phyloP scores from a whole-genome alignment of 2,113 vertebrate genomes.

The Pachycephala philippinensis region DNA sequence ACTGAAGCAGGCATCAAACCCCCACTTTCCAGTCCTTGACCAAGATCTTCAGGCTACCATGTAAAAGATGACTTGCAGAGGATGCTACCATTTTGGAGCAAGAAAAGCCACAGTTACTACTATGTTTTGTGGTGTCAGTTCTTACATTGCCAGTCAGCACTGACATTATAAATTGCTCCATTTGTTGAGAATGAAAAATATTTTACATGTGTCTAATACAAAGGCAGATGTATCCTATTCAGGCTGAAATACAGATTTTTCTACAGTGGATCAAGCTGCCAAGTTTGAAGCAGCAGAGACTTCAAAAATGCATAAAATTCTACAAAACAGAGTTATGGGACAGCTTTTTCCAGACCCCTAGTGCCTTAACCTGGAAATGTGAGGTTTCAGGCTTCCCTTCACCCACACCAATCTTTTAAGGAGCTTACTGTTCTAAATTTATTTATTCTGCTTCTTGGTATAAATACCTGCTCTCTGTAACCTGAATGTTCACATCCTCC shows the following conservation, averaged over 20 bases:
- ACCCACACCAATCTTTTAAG: background rate
- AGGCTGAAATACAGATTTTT: background rate
- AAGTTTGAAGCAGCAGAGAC: background rate
- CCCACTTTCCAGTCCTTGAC: background rate
- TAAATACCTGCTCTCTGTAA: background rate
- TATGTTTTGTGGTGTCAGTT: background rate
- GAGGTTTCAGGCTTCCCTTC: background rate
- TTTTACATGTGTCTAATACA: background rate
- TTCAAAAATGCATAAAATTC: background rate
- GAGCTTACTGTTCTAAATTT: background rate
- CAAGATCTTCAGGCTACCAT: background rate
- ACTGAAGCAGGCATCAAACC: background rate
- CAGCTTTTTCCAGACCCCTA: background rate
- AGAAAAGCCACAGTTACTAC: background rate
- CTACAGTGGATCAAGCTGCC: background rate
- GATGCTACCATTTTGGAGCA: background rate
- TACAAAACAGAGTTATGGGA: background rate
- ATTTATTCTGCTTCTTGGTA: background rate
- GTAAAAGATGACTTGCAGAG: background rate
- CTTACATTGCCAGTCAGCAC: accelerated
- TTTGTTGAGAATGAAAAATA: background rate
- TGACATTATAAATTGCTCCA: background rate
- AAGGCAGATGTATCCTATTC: background rate
- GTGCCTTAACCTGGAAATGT: background rate
- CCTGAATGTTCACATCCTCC: background rate